Evolutionary conservation across 2,888 invertebrate genomes (phyloP).

Genomic region (Drosophila parthenogenetica): DNA sequence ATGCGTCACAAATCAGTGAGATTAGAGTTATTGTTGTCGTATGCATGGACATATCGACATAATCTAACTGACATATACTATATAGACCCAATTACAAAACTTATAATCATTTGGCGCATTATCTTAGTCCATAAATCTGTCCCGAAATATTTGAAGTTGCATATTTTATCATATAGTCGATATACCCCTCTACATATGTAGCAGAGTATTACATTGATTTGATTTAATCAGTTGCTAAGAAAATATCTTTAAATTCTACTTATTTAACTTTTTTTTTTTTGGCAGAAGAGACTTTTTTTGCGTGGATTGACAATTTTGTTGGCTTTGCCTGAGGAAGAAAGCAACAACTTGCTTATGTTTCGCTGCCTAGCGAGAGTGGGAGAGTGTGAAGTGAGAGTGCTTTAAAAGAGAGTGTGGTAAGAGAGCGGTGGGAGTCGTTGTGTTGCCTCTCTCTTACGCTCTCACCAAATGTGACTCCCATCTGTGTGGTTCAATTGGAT

Average conservation of each 20-base stretch:
- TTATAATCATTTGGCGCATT: slow-evolving; percentile 15
- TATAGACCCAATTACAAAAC: slow-evolving; percentile 9
- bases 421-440: slow-evolving; percentile 1
- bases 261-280: slow-evolving; percentile 3
- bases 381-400: too few species aligned
- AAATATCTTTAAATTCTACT: too few species aligned
- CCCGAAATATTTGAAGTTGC: neutral
- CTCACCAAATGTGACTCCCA: neutral
- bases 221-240: too few species aligned
- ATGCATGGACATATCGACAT: neutral
- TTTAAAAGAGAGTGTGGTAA: neutral
- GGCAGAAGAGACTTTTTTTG: slow-evolving; percentile 14
- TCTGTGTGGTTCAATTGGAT: neutral
- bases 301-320: slow-evolving; percentile 16
- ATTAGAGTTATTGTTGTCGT: slow-evolving; percentile 17
- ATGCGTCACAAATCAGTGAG: slow-evolving; percentile 12
- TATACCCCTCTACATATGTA: slow-evolving; percentile 2
- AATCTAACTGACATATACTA: neutral
- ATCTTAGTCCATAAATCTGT: slow-evolving; percentile 17
- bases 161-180: neutral
- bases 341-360: slow-evolving; percentile 30
- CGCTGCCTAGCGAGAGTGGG: too few species aligned
- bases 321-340: slow-evolving; percentile 4
- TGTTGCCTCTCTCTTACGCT: neutral
- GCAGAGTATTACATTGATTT: slow-evolving; percentile 11